Percentiles rank a stretch among this genome's conserved stretches.
Conservation (phyloP, 2,113 vertebrate genomes). For the Panthera uncia region DNA sequence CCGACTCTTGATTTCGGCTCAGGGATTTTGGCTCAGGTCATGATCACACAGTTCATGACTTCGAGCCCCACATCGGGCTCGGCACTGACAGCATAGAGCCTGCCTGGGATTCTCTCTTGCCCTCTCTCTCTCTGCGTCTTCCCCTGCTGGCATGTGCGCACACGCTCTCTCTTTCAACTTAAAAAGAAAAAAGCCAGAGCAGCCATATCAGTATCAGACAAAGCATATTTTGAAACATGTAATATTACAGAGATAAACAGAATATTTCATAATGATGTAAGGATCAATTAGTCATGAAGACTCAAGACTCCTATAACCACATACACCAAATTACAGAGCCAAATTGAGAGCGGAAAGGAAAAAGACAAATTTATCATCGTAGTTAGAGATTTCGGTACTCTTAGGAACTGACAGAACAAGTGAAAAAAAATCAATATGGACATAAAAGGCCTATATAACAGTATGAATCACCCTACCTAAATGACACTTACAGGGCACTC, state of each 20-base stretch:
- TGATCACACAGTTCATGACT: too few relatives aligned
- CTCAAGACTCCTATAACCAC: neutral
- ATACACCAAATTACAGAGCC: neutral
- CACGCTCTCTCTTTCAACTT: too few relatives aligned
- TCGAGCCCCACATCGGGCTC: too few relatives aligned
- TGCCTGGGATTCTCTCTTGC: too few relatives aligned
- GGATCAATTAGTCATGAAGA: neutral
- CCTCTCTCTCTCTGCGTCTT: too few relatives aligned
- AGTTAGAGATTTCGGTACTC: neutral
- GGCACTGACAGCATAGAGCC: too few relatives aligned
- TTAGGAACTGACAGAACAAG: neutral
- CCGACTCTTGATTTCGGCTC: too few relatives aligned
- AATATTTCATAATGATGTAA: neutral
- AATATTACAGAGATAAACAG: neutral
- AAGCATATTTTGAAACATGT: neutral
- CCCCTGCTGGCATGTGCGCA: too few relatives aligned
- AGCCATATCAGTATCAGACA: neutral
- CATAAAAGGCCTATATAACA: neutral
- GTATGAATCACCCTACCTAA: neutral
- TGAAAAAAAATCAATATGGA: neutral
- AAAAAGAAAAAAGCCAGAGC: too few relatives aligned
- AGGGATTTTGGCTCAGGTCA: too few relatives aligned
- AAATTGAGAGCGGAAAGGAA: neutral
- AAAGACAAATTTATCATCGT: neutral
- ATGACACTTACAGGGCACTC: neutral